Percentiles rank a stretch among this genome's conserved stretches.
phyloP scores from a whole-genome alignment of 2,888 invertebrate genomes.

The Hyles lineata region DNA sequence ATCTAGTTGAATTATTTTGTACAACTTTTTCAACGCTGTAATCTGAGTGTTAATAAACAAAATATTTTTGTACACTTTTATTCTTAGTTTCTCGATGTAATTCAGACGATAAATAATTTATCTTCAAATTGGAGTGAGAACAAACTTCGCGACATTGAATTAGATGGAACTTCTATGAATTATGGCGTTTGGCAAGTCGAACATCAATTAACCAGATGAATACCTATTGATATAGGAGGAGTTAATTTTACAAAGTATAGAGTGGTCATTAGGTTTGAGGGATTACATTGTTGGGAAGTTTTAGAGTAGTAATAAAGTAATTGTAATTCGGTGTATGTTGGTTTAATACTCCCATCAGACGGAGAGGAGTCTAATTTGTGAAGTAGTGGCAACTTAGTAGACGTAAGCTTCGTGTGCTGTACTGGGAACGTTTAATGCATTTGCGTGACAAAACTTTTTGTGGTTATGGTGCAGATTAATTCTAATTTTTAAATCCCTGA shows the following conservation, averaged over 20 bases:
- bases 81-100: neutral
- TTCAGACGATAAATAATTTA: conserved; percentile 5
- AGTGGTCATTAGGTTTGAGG: neutral
- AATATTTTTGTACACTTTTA: too few species aligned
- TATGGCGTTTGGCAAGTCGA: conserved; percentile 12
- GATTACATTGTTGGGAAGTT: conserved; percentile 10
- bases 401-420: conserved; percentile 1
- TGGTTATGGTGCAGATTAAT: neutral
- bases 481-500: too few species aligned
- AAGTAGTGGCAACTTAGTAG: conserved; percentile 22
- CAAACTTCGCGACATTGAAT: conserved; percentile 2
- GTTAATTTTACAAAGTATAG: conserved; percentile 15
- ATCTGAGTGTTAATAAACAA: conserved; percentile 6
- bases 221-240: conserved; percentile 4
- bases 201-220: conserved; percentile 17
- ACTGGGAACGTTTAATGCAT: neutral
- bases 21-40: neutral
- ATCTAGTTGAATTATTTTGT: neutral
- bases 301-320: conserved; percentile 20
- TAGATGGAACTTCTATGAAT: conserved; percentile 13
- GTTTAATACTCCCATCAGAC: conserved; percentile 13
- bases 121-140: conserved; percentile 18
- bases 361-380: conserved; percentile 20
- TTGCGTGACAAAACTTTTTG: neutral
- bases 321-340: conserved; percentile 12